A percentile compares a stretch with the other conserved stretches of the same genome.
These are phyloP conservation scores for Hypomecis atomaria DNA, from an alignment of 2,888 invertebrate species.

Conservation along the genomic window DNA sequence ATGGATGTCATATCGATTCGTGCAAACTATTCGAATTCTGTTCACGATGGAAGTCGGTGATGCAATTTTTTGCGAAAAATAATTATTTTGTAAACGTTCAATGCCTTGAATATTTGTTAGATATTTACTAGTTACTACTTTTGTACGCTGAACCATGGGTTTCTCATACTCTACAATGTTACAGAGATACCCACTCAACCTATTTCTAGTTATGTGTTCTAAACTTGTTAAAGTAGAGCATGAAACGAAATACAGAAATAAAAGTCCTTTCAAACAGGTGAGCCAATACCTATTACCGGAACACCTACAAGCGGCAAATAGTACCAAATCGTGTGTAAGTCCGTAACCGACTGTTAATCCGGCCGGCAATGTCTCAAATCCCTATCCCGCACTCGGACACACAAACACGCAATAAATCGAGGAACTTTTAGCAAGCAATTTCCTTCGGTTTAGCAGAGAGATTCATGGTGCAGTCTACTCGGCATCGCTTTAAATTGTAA, in stretches of 20 bases:
- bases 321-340: slow-evolving; percentile 9
- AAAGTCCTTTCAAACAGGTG: neutral
- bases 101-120: no score
- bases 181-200: no score
- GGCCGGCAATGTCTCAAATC: slow-evolving; percentile 49
- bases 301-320: slow-evolving; percentile 25
- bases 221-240: neutral
- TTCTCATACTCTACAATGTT: no score
- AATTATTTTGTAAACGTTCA: no score
- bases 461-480: slow-evolving; percentile 62
- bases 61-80: no score
- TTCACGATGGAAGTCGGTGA: no score
- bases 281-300: neutral
- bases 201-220: no score
- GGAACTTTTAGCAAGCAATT: slow-evolving; percentile 80
- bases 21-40: no score
- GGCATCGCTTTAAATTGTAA: slow-evolving; percentile 40
- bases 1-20: no score
- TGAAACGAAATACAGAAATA: neutral
- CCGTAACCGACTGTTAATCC: slow-evolving; percentile 23
- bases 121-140: no score
- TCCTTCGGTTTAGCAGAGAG: slow-evolving; percentile 75
- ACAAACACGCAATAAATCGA: slow-evolving; percentile 77
- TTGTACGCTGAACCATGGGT: no score
- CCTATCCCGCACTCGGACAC: slow-evolving; percentile 50